phyloP scores from a whole-genome alignment of 2,888 invertebrate genomes.

The Pteria penguin region DNA sequence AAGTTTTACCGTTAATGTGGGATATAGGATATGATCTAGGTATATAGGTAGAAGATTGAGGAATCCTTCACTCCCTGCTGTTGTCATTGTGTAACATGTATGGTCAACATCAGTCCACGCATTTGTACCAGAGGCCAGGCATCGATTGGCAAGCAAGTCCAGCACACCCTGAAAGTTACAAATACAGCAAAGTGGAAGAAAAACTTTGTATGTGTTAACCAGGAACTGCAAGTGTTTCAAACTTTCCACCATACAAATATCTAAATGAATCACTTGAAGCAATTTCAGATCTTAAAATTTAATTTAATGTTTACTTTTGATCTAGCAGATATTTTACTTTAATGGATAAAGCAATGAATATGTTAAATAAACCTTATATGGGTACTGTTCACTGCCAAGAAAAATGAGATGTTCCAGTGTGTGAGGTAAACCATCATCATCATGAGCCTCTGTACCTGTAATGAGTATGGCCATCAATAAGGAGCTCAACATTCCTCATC shows the following conservation, averaged over 20 bases:
- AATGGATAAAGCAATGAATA: too few relatives aligned
- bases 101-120: constrained; percentile 93
- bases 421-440: constrained; percentile 95
- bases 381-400: constrained; percentile 94
- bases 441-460: constrained; percentile 92
- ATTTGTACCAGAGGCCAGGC: constrained; percentile 94
- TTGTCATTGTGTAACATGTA: constrained; percentile 93
- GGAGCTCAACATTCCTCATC: background rate
- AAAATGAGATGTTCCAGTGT: constrained; percentile 95
- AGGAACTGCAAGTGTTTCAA: too few relatives aligned
- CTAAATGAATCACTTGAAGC: too few relatives aligned
- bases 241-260: too few relatives aligned
- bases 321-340: too few relatives aligned
- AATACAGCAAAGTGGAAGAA: too few relatives aligned
- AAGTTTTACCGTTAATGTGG: constrained; percentile 87
- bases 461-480: constrained; percentile 24
- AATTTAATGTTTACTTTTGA: too few relatives aligned
- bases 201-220: too few relatives aligned
- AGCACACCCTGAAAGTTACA: constrained; percentile 88
- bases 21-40: constrained; percentile 92
- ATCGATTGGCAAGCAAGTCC: constrained; percentile 92
- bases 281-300: too few relatives aligned
- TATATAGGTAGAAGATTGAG: constrained; percentile 93
- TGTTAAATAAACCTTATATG: constrained; percentile 89
- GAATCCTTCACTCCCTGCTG: constrained; percentile 93